A percentile compares a stretch with the other conserved stretches of the same genome.
Evolutionary conservation across 2,113 vertebrate species (phyloP).

Genomic region (Promerops cafer): DNA sequence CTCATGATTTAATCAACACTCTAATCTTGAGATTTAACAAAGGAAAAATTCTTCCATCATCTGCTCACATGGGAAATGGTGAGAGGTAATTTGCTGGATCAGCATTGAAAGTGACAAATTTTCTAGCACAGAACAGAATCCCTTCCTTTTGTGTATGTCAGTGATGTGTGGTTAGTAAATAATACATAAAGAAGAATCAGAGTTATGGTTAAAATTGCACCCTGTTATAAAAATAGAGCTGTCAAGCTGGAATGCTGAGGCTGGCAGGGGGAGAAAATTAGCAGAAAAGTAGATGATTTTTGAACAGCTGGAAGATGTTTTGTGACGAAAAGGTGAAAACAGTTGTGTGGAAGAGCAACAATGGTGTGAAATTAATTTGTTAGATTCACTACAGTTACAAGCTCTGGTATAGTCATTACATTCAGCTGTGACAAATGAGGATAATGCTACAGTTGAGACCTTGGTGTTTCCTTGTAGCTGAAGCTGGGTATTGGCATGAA

Average conservation of each 20-base stretch:
- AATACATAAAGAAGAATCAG: background rate
- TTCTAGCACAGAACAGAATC: background rate
- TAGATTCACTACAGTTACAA: background rate
- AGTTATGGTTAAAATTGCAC: background rate
- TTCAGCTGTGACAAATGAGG: background rate
- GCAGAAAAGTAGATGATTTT: background rate
- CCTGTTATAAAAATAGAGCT: conserved; percentile 19
- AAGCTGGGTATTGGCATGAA: background rate
- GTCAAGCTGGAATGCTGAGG: background rate
- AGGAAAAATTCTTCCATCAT: background rate
- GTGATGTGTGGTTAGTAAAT: background rate
- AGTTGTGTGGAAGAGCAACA: background rate
- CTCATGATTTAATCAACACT: background rate
- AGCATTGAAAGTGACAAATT: background rate
- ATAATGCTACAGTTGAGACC: background rate
- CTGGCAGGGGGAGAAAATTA: background rate
- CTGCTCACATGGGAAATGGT: background rate
- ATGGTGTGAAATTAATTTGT: conserved; percentile 11
- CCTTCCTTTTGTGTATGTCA: background rate
- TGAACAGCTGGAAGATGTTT: background rate
- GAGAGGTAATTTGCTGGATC: background rate
- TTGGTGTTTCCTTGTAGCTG: background rate
- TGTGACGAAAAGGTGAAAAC: background rate
- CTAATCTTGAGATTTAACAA: background rate
- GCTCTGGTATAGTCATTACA: background rate